Base-by-base conservation (phyloP, 1,140 invertebrate species). In the Mamestra configurata region DNA sequence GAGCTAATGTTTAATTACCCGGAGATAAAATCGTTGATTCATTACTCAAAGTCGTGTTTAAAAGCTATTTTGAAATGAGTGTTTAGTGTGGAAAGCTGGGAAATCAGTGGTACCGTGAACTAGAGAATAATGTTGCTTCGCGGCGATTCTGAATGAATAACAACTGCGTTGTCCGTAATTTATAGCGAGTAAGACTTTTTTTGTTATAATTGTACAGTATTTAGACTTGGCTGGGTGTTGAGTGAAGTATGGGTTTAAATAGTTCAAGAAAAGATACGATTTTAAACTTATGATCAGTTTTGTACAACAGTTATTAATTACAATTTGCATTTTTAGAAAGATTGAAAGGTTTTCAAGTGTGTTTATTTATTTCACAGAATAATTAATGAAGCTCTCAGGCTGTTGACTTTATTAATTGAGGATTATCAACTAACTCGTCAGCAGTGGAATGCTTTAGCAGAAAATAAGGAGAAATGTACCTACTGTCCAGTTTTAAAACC, bases 11-110 rank as follows among this genome's bases (percentile, higher is more conserved):
- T 66, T 68, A 68, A 77, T 68, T 68, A 77, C 31, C 68, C 51
- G 11, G 22, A 20, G 31, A 76, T 76, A 77, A 77, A 66, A 77
- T 40, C 61, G 22, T 68, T 66, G 75, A 77, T 77, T 77, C 43
- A 77, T 77, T 66, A 57, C 57, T 64, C 20, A 46, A 43, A 24
- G 15, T 37, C 27, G 43, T 11, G 18, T 51, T 71, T 53, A 53
- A 31, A 53, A 57, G 35, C 35, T 73, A 73, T 73, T 73, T 73
- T 53, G 51, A 57, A 76, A 64, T 61, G 64, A 59, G 51, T 64
- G 22, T 24, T 57, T 35, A 35, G 57, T 61, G 51, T 57, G 49
- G 27, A 71, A 71, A 71, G 68, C 24, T 35, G 24, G 13, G n/a
- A 71, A 53, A 53, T 59, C 35, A 40, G 27, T 57, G 49, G 49